Evolutionary conservation across 1,140 invertebrate genomes (phyloP).

Genomic region (Aphidius gifuensis): DNA sequence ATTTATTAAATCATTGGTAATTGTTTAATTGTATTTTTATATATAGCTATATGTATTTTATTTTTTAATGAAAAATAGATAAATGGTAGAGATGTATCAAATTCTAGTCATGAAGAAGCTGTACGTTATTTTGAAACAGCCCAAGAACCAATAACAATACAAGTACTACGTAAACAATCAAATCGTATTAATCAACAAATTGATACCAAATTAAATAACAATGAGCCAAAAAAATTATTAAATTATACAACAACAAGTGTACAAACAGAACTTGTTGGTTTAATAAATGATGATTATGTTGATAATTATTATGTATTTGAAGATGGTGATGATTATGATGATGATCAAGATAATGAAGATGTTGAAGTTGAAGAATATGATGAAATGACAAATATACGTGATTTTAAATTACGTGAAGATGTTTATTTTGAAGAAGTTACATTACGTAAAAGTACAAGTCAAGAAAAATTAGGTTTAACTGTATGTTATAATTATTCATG

Average conservation of each 20-base stretch:
- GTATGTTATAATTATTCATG: constrained; percentile 66
- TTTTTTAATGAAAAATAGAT: constrained; percentile 52
- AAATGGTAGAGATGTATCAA: constrained; percentile 70
- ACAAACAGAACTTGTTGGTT: constrained; percentile 54
- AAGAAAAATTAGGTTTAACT: constrained; percentile 67
- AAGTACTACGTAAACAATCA: constrained; percentile 61
- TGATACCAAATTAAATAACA: constrained; percentile 23
- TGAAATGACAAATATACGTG: constrained; percentile 12
- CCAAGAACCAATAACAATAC: constrained; percentile 70
- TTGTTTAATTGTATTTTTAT: no score
- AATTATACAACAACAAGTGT: constrained; percentile 52
- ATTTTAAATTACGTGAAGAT: constrained; percentile 18
- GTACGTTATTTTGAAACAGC: constrained; percentile 69
- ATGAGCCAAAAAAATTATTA: constrained; percentile 12
- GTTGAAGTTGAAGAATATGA: constrained; percentile 16
- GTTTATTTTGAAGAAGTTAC: constrained; percentile 59
- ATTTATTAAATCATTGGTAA: background rate
- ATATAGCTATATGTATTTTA: no score
- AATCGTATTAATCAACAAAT: constrained; percentile 33
- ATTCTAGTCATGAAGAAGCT: constrained; percentile 67
- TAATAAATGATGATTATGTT: constrained; percentile 41
- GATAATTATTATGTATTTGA: constrained; percentile 48
- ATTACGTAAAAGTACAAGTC: constrained; percentile 57
- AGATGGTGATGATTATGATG: constrained; percentile 61
- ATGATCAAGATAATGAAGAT: constrained; percentile 14